Conservation (phyloP, 2,888 invertebrate species). For the Lysandra bellargus region DNA sequence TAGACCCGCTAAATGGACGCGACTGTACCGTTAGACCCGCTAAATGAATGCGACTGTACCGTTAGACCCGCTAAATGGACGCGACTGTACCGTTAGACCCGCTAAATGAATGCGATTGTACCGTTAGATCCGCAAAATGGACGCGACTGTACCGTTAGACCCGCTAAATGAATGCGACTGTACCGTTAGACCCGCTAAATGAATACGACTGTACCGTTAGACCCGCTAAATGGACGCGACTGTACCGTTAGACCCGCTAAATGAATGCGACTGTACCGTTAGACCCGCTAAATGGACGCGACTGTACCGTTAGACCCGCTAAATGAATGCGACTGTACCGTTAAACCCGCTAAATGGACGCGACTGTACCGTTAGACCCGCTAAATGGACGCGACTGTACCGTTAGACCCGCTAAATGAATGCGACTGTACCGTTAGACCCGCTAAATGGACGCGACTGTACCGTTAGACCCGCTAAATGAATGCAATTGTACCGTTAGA, state of each 20-base stretch:
- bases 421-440: too few species aligned
- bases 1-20: not conserved
- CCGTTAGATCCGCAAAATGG: not conserved
- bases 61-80: too few species aligned
- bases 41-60: not conserved
- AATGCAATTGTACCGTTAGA: too few species aligned
- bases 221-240: conserved; percentile 47
- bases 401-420: too few species aligned
- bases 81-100: not conserved
- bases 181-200: too few species aligned
- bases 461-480: too few species aligned
- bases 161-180: too few species aligned
- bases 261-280: not conserved
- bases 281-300: too few species aligned
- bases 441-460: too few species aligned
- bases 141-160: not conserved
- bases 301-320: not conserved
- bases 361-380: not conserved
- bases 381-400: too few species aligned
- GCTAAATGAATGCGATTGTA: too few species aligned
- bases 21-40: not conserved
- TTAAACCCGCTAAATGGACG: not conserved
- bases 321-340: too few species aligned
- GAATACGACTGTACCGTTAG: conserved; percentile 7
- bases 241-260: not conserved